Evolutionary conservation across 2,797 vertebrate species (phyloP).

Genomic region (Ctenochaetus hawaiiensis): DNA sequence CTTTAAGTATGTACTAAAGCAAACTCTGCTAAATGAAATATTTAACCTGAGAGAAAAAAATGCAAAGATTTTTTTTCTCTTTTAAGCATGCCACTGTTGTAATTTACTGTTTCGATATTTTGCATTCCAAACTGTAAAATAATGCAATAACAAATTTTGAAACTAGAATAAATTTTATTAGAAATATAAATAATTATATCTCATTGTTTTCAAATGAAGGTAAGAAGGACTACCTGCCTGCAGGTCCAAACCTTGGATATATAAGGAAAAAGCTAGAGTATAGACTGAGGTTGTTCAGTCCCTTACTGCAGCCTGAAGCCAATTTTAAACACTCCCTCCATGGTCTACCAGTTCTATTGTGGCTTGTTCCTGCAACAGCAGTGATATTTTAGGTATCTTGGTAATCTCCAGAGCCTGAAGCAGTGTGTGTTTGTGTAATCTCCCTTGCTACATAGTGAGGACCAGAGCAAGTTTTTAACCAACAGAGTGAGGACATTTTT

Average conservation of each 20-base stretch:
- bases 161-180: too few species aligned
- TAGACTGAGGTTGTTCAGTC: slow-evolving; percentile 34
- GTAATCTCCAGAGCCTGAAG: slow-evolving; percentile 18
- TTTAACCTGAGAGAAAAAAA: not conserved
- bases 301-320: slow-evolving; percentile 39
- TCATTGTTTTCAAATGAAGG: not conserved
- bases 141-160: not conserved
- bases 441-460: too few species aligned
- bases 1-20: slow-evolving; percentile 9
- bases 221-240: slow-evolving; percentile 1
- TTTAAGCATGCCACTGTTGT: not conserved
- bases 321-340: slow-evolving; percentile 44
- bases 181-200: not conserved
- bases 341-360: slow-evolving; percentile 36
- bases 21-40: slow-evolving; percentile 18
- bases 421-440: not conserved
- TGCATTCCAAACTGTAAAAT: not conserved
- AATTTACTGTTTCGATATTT: not conserved
- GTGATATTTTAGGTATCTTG: slow-evolving; percentile 33
- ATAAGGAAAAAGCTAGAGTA: slow-evolving; percentile 25
- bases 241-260: slow-evolving; percentile 27
- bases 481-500: too few species aligned
- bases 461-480: too few species aligned
- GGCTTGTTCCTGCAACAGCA: slow-evolving; percentile 24
- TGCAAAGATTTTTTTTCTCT: not conserved